Conservation (phyloP, 2,888 invertebrate genomes). For the Apodemia mormo region DNA sequence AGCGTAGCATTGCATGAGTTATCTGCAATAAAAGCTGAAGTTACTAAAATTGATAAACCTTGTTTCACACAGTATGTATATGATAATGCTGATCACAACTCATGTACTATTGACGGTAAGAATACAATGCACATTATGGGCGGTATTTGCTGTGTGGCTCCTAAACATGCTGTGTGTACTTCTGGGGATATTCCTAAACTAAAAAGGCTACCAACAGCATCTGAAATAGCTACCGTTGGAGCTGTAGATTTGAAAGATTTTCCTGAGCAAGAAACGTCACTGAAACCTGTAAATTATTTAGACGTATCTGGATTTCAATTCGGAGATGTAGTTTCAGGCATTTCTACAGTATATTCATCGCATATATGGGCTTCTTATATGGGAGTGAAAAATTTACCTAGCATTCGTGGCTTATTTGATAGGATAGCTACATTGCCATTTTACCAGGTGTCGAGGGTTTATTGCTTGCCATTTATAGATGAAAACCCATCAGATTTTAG, state of each 20-base stretch:
- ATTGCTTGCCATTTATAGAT: constrained; percentile 1
- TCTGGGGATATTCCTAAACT: constrained; percentile 1
- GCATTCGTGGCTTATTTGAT: background rate
- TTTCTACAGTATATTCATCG: background rate
- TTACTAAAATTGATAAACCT: background rate
- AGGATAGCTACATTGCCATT: background rate
- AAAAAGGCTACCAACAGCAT: constrained; percentile 10
- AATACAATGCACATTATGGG: no score
- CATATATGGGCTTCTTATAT: background rate
- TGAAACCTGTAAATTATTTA: background rate
- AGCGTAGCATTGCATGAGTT: background rate
- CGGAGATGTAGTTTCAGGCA: background rate
- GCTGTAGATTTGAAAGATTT: background rate
- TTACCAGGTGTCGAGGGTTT: background rate
- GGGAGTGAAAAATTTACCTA: background rate
- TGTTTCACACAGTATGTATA: constrained; percentile 2
- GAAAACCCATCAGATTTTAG: background rate
- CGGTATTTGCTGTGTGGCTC: background rate
- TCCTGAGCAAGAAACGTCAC: background rate
- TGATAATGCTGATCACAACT: constrained; percentile 4
- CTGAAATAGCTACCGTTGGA: constrained; percentile 2
- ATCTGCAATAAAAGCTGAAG: constrained; percentile 8
- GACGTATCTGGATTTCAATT: background rate
- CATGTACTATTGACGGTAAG: constrained; percentile 2
- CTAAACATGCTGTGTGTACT: constrained; percentile 3